Evolutionary conservation across 1,140 invertebrate genomes (phyloP).

Genomic region (Contarinia nasturtii): DNA sequence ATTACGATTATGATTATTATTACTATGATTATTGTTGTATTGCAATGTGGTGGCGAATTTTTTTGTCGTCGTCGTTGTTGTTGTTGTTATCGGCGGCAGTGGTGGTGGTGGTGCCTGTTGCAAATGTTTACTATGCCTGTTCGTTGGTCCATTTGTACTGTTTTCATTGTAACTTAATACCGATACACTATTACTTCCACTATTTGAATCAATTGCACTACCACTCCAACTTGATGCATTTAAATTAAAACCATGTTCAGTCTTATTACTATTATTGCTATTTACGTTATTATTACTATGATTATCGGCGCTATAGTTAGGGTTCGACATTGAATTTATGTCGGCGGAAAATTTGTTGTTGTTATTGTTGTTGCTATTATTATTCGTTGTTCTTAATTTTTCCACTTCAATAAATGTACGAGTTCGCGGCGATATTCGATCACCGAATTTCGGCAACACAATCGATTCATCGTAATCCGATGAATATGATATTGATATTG

Average conservation of each 20-base stretch:
- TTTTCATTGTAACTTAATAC: no score
- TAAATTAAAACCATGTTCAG: background rate
- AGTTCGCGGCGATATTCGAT: conserved; percentile 7
- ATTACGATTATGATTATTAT: background rate
- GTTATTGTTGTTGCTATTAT: background rate
- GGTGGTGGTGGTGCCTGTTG: no score
- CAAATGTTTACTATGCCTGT: no score
- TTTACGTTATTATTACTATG: background rate
- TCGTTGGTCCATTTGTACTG: no score
- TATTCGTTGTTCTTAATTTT: background rate
- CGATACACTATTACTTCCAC: no score
- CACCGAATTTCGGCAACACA: conserved; percentile 8
- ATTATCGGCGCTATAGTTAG: no score
- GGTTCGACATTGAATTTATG: no score
- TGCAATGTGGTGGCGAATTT: background rate
- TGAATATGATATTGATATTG: background rate
- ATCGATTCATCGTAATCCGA: background rate
- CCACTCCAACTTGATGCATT: background rate
- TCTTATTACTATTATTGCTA: background rate
- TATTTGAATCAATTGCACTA: no score
- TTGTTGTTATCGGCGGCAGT: background rate
- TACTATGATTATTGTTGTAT: background rate
- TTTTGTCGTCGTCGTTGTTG: no score
- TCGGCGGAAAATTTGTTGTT: background rate
- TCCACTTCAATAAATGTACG: background rate